Evolutionary conservation across 1,140 invertebrate species (phyloP).

Genomic region (Vanessa tameamea): DNA sequence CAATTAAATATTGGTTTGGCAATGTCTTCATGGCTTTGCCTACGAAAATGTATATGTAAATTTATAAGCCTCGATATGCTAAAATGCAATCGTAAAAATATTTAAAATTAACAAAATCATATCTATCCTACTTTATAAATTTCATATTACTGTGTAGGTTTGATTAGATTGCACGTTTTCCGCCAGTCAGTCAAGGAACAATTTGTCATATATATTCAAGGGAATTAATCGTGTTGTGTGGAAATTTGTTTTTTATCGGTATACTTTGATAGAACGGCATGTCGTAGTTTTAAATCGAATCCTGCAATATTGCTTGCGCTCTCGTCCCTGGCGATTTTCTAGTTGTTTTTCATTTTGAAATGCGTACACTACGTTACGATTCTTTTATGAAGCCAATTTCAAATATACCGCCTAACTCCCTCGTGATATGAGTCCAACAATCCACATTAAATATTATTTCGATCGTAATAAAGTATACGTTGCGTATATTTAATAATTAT

Average conservation of each 20-base stretch:
- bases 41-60: too few species aligned
- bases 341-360: conserved; percentile 63
- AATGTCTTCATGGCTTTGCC: too few species aligned
- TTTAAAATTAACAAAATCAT: too few species aligned
- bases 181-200: too few species aligned
- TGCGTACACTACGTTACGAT: conserved; percentile 48
- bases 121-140: too few species aligned
- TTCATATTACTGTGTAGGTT: too few species aligned
- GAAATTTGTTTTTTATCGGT: conserved; percentile 37
- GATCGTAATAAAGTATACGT: background rate
- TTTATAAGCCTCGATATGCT: too few species aligned
- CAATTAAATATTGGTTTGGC: too few species aligned
- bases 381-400: conserved; percentile 54
- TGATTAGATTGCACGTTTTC: too few species aligned
- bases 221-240: background rate
- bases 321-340: conserved; percentile 51
- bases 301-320: conserved; percentile 58
- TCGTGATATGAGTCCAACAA: background rate
- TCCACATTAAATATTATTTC: background rate
- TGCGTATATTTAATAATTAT: too few species aligned
- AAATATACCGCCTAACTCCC: conserved; percentile 39
- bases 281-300: conserved; percentile 67
- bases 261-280: conserved; percentile 35
- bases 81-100: too few species aligned
- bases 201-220: background rate